Base-by-base conservation (phyloP, 1,140 invertebrate genomes). In the Ips nitidus region DNA sequence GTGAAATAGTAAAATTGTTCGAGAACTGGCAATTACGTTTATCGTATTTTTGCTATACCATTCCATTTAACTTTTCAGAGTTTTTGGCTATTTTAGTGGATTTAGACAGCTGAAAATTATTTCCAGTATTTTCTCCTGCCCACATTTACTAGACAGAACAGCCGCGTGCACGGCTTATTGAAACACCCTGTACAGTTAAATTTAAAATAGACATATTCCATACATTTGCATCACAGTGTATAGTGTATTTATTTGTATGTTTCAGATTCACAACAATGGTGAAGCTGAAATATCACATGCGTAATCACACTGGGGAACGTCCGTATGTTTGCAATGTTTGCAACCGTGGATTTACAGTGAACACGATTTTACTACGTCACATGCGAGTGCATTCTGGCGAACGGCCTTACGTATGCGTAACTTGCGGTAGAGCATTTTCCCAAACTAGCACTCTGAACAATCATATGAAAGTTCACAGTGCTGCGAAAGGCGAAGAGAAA, bases 251-350 rank as follows among this genome's bases (percentile, higher is more conserved):
- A 52, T 41, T 40, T 58, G 5, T 67, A 4, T 62, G 52, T 71
- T 76, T 56, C 52, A 80, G 79, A 60, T 81, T 81, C 69, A 81
- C 80, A 40, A 81, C 80, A 38, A 75, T 79, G 22, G 80, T 81
- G 80, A 81, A 81, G 70, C 66, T 89, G 41, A 84, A 85, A 66
- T 81, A 87, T 42, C 87, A 88, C 74, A 86, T 88, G 84, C 81
- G 84, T 40, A 84, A 83, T 58, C 85, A 87, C 72, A 86, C 85
- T 0, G 84, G 87, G 1, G 88, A 89, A 78, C 77, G 87, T 41
- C 88, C 88, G 2, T 89, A 87, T 74, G 83, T 83, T 68, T 90
- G 88, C 75, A 83, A 82, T 65, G 82, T 88, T 52, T 90, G 88
- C 78, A 84, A 85, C 68, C 80, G 84, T 65, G 82, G 82, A 2